phyloP scores from a whole-genome alignment of 2,888 invertebrate genomes.

The Drosophila neonasuta region DNA sequence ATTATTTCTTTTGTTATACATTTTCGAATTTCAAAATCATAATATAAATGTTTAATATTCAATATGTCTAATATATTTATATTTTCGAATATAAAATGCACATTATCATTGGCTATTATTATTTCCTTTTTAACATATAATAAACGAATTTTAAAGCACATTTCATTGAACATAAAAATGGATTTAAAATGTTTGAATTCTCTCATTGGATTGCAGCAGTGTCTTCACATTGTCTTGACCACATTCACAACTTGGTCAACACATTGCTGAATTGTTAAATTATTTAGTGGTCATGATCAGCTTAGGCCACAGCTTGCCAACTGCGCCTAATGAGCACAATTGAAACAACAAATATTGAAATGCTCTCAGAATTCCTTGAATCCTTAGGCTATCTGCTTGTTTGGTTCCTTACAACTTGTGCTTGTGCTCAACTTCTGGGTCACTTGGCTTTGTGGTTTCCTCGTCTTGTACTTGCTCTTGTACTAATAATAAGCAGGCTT shows the following conservation, averaged over 20 bases:
- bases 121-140: too few relatives aligned
- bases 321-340: conserved; percentile 20
- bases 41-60: too few relatives aligned
- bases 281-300: conserved; percentile 8
- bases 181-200: too few relatives aligned
- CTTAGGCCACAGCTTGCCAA: neutral
- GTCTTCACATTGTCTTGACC: too few relatives aligned
- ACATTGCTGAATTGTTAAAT: conserved; percentile 9
- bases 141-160: too few relatives aligned
- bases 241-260: conserved; percentile 1
- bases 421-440: neutral
- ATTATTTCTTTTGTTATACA: neutral
- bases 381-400: neutral
- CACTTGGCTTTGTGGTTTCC: conserved; percentile 1
- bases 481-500: neutral
- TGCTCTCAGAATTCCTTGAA: conserved; percentile 10
- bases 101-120: too few relatives aligned
- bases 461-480: neutral
- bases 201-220: neutral
- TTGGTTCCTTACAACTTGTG: neutral
- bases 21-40: too few relatives aligned
- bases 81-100: too few relatives aligned
- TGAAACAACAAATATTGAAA: conserved; percentile 15
- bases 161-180: too few relatives aligned
- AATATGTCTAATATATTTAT: too few relatives aligned